Conservation (phyloP, 2,113 vertebrate species). For the Candoia aspera region DNA sequence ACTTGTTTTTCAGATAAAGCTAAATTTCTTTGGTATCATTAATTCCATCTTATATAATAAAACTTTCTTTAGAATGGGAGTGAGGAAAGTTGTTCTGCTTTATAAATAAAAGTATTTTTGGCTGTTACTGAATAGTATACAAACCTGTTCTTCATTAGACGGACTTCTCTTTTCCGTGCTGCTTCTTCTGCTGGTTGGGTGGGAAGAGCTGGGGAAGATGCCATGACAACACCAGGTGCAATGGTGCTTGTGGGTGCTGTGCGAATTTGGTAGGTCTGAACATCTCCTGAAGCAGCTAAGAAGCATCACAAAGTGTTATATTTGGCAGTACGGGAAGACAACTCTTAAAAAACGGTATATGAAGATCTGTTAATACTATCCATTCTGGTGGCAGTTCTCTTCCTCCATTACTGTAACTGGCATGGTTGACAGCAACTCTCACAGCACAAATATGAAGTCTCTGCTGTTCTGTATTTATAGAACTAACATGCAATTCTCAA, state of each 20-base stretch:
- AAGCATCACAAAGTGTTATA: neutral
- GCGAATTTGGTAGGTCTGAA: constrained; percentile 98
- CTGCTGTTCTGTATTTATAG: neutral
- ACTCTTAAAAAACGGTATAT: accelerated
- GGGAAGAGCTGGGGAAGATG: constrained; percentile 88
- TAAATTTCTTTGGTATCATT: neutral
- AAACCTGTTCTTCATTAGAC: constrained; percentile 99
- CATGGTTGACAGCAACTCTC: neutral
- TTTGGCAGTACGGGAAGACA: neutral
- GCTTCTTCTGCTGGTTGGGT: constrained; percentile 90
- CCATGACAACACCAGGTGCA: constrained; percentile 93
- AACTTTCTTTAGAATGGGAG: neutral
- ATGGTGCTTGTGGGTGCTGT: constrained; percentile 91
- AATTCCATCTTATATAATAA: neutral
- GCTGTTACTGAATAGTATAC: constrained; percentile 19
- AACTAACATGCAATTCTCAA: neutral
- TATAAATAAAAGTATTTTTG: neutral
- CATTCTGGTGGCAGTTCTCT: neutral
- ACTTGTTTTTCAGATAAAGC: neutral
- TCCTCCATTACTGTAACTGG: neutral
- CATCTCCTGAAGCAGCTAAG: constrained; percentile 92
- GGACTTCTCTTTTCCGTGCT: constrained; percentile 94
- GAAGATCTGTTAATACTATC: neutral
- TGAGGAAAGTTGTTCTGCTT: neutral
- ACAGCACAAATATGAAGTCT: neutral